These are phyloP conservation scores for Microcebus ravelobensis DNA, from an alignment of 2,113 vertebrate species.

Conservation along the genomic window DNA sequence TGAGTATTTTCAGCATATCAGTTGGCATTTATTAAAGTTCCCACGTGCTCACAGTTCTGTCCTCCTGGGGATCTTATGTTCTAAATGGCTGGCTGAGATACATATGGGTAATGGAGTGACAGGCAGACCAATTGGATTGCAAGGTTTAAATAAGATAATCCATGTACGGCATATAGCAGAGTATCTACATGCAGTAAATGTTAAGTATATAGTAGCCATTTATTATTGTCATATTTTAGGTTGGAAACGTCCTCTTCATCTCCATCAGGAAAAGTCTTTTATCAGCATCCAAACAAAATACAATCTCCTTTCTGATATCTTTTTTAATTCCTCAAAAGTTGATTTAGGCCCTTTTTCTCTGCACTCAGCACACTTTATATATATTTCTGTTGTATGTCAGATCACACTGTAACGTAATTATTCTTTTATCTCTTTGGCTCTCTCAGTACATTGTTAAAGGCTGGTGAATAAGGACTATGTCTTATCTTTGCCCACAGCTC, in stretches of 20 bases:
- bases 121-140: background rate
- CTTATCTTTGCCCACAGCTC: conserved; percentile 23
- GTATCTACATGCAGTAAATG: background rate
- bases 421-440: conserved; percentile 49
- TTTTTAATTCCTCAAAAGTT: conserved; percentile 19
- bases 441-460: background rate
- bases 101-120: background rate
- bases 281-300: background rate
- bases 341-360: conserved; percentile 36
- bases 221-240: conserved; percentile 28
- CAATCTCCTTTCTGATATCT: background rate
- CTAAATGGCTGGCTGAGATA: conserved; percentile 5
- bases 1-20: background rate
- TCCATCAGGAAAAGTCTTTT: background rate
- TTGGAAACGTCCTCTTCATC: background rate
- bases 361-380: background rate
- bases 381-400: conserved; percentile 12
- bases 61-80: background rate
- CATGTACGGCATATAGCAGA: background rate
- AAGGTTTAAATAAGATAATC: background rate
- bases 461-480: background rate
- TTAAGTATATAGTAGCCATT: background rate
- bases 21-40: background rate
- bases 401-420: conserved; percentile 25
- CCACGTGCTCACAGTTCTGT: background rate